Evolutionary conservation across 2,888 invertebrate species (phyloP).

Genomic region (Bugulina stolonifera): DNA sequence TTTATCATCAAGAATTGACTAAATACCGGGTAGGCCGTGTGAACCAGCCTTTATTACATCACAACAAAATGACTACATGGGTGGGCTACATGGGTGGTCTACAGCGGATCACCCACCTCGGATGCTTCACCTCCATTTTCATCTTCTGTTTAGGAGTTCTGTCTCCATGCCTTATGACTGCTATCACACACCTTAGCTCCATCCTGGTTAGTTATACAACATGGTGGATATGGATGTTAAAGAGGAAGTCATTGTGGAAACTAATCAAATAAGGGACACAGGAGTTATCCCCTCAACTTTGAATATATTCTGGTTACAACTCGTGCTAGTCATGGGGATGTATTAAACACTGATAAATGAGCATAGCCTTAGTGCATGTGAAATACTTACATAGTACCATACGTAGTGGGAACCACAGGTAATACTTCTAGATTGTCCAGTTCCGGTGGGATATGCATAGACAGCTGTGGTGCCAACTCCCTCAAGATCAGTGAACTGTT

Average conservation of each 20-base stretch:
- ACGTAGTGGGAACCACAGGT: conserved; percentile 96
- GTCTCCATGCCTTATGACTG: conserved; percentile 95
- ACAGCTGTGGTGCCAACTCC: conserved; percentile 86
- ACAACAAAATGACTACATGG: not conserved
- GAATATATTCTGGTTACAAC: no score
- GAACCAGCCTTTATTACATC: not conserved
- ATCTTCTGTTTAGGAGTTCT: conserved; percentile 99
- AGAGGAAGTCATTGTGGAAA: no score
- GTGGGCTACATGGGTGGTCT: not conserved
- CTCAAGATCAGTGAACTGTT: conserved; percentile 82
- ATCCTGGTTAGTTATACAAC: no score
- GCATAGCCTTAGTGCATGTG: no score
- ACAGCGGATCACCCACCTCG: conserved; percentile 62
- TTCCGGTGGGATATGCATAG: conserved; percentile 69
- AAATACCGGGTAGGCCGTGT: not conserved
- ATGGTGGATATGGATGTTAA: no score
- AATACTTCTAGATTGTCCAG: conserved; percentile 94
- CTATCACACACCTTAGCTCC: conserved; percentile 88
- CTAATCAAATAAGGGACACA: no score
- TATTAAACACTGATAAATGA: no score
- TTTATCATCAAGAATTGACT: not conserved
- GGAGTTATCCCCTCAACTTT: no score
- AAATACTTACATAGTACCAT: conserved; percentile 61
- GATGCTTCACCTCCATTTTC: conserved; percentile 97
- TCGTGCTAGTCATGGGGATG: no score